Evolutionary conservation across 2,797 vertebrate species (phyloP).

Genomic region (Eremophila alpestris): DNA sequence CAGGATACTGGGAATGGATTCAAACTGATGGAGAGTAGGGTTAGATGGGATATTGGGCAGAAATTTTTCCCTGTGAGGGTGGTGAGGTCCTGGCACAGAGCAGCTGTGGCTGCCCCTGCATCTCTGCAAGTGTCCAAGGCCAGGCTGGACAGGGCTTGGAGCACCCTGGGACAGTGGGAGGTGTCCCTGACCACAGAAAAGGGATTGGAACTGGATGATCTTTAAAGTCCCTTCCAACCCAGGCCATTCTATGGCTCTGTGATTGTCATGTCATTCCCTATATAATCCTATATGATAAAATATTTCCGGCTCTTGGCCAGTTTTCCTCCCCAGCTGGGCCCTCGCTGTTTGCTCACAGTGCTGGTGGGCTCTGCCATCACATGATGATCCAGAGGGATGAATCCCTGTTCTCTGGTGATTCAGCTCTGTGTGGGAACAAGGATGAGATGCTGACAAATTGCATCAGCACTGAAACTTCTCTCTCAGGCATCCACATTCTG

Average conservation of each 20-base stretch:
- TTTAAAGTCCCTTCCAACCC: not conserved
- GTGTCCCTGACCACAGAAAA: rapidly evolving
- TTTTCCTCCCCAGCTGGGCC: not conserved
- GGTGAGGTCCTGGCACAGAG: not conserved
- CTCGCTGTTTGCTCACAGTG: not conserved
- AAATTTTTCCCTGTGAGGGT: not conserved
- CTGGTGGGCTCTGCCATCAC: constrained; percentile 35
- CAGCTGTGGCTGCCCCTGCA: not conserved
- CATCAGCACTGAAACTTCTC: constrained; percentile 48
- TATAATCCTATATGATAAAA: not conserved
- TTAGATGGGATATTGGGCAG: not conserved
- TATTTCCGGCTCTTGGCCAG: not conserved
- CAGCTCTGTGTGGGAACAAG: constrained; percentile 59
- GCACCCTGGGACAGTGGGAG: rapidly evolving
- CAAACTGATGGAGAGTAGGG: rapidly evolving
- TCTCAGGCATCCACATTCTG: constrained; percentile 41
- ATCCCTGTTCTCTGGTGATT: constrained; percentile 52
- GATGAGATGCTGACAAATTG: constrained; percentile 58
- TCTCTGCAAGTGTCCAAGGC: not conserved
- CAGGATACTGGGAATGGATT: not conserved
- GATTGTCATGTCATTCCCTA: not conserved
- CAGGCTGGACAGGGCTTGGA: rapidly evolving
- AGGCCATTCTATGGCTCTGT: not conserved
- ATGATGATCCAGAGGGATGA: constrained; percentile 4
- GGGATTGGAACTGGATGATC: not conserved